A percentile compares a stretch with the other conserved stretches of the same genome.
Conservation (phyloP, 2,113 vertebrate species). For the Chrysochloris asiatica region DNA sequence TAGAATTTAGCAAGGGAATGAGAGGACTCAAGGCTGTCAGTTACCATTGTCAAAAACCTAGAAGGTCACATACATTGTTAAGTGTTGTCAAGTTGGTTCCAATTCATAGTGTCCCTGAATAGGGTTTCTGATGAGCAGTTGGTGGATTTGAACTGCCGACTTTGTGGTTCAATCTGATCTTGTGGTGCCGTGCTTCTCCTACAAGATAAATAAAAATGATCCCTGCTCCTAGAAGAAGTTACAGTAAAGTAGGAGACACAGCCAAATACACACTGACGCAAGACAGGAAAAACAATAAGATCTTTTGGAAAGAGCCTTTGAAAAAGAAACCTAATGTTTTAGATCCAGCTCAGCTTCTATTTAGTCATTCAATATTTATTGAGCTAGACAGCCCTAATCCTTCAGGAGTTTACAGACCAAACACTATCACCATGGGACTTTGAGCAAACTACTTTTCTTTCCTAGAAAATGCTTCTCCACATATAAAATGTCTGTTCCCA, state of each 20-base stretch:
- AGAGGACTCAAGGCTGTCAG: neutral
- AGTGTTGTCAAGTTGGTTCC: no score
- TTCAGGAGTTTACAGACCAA: neutral
- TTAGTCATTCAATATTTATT: constrained; percentile 23
- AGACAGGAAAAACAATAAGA: neutral
- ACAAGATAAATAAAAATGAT: no score
- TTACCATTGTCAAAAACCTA: neutral
- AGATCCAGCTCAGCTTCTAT: neutral
- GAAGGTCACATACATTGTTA: neutral
- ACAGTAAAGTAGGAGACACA: neutral
- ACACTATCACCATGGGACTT: neutral
- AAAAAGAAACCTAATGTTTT: neutral
- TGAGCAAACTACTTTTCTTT: neutral
- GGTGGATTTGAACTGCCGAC: no score
- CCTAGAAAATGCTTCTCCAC: neutral
- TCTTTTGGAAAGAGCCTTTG: neutral
- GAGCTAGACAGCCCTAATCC: constrained; percentile 8
- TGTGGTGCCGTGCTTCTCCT: no score
- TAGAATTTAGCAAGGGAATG: neutral
- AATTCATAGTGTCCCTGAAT: no score
- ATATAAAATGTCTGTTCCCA: neutral
- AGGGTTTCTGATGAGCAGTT: no score
- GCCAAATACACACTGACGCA: neutral
- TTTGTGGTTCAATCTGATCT: no score
- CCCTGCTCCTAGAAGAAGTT: neutral